phyloP scores from a whole-genome alignment of 2,888 invertebrate genomes.

The Papilio demoleus region DNA sequence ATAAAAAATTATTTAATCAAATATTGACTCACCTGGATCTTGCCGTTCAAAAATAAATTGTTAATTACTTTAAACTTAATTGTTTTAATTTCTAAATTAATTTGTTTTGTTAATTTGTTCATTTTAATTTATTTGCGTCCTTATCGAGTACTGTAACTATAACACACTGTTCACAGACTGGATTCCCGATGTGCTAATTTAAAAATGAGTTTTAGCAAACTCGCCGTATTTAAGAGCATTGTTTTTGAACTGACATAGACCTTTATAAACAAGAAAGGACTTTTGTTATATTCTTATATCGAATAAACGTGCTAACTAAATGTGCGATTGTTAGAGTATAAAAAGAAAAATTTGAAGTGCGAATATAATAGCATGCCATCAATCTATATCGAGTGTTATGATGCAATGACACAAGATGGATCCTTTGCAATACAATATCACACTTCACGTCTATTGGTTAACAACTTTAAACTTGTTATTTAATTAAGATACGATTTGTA shows the following conservation, averaged over 20 bases:
- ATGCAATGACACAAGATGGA: slow-evolving; percentile 52
- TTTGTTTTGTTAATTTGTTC: slow-evolving; percentile 13
- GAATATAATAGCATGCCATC: slow-evolving; percentile 53
- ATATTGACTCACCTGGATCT: slow-evolving; percentile 4
- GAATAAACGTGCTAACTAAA: slow-evolving; percentile 11
- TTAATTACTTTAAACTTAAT: not conserved
- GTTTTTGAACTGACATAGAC: slow-evolving; percentile 4
- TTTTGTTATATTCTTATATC: slow-evolving; percentile 11
- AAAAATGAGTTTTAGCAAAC: not conserved
- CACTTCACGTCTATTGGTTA: slow-evolving; percentile 54
- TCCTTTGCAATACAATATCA: slow-evolving; percentile 44
- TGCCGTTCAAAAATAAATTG: not conserved
- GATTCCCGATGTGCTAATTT: not conserved
- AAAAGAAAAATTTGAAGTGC: slow-evolving; percentile 3
- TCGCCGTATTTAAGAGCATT: not conserved
- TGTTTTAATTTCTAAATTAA: slow-evolving; percentile 6
- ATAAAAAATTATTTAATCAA: not conserved
- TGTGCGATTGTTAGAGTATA: slow-evolving; percentile 13
- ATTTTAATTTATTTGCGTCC: not conserved
- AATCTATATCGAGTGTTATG: slow-evolving; percentile 75
- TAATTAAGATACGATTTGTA: slow-evolving; percentile 52
- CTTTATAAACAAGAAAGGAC: slow-evolving; percentile 16
- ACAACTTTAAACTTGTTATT: slow-evolving; percentile 59
- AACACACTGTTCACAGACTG: not conserved
- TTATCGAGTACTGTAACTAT: not conserved